Evolutionary conservation across 2,113 vertebrate species (phyloP), one percentile per base, ranked within the genome.

Genomic region (Atractosteus spatula): DNA sequence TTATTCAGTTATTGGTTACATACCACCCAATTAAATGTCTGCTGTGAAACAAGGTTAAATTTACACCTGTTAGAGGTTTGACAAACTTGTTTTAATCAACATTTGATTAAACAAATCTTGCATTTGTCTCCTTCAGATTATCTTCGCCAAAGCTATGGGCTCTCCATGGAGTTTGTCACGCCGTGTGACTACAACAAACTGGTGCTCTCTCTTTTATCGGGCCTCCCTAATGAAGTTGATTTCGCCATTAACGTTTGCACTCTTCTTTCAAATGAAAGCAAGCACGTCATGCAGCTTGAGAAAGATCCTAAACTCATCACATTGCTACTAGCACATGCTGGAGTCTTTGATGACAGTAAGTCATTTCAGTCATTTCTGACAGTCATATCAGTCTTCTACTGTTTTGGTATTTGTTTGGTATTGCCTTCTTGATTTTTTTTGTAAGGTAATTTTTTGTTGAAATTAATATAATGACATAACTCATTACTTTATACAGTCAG

Each of bases 171-270:
- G 81, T 98, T 99, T 76, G 91, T 93, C 80, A 93, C 95, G 73
- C 94, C 95, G 87, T 98, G 96, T 75, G 96, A 99, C 91, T 99
- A 99, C 90, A 97, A 96, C 92, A 99, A 99, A 95, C 89, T 99
- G 95, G 96, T 98, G 96, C 97, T 99, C 85, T 99, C 97, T 75
- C 93, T 99, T 73, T 92, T 98, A 75, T 99, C 97, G 87, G 97
- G 97, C 87, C 95, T 99, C 82, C 97, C 97, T 82, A 99, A 99
- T 78, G 97, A 99, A 90, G 97, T 99, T 92, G 97, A 99, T 88
- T 99, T 99, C 57, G 97, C 97, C 82, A 96, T 99, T 85, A 99
- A 99, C 47, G 97, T 99, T 86, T 99, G 97, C 91, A 99, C 96
- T 83, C 94, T 98, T 69, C 94, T 99, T 67, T 99, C 97, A 90